Conservation (phyloP, 2,888 invertebrate genomes). For the Drosophila kuntzei region DNA sequence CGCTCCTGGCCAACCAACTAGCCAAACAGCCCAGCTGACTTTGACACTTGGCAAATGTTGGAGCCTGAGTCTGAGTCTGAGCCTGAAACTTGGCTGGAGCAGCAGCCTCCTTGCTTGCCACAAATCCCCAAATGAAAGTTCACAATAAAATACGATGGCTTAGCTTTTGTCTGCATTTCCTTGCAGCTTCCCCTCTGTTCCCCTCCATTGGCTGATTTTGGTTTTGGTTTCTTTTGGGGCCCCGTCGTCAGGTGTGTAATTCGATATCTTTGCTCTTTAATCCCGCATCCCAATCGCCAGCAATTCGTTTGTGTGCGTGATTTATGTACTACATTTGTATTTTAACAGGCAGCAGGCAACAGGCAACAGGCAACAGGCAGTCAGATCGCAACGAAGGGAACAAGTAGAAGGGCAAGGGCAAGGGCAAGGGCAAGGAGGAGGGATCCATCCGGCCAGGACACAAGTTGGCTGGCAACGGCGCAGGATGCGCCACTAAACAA, state of each 20-base stretch:
- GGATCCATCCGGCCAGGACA: slow-evolving; percentile 55
- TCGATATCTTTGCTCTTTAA: slow-evolving; percentile 84
- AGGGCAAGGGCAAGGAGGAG: neutral
- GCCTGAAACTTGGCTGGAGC: slow-evolving; percentile 23
- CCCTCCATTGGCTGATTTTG: slow-evolving; percentile 19
- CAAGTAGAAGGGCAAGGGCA: neutral
- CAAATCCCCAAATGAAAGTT: slow-evolving; percentile 71
- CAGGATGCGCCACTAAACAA: slow-evolving; percentile 81
- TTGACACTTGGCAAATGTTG: slow-evolving; percentile 71
- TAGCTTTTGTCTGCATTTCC: slow-evolving; percentile 70
- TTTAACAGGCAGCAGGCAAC: slow-evolving; percentile 38
- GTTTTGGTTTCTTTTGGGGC: slow-evolving; percentile 14
- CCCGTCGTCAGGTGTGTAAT: slow-evolving; percentile 83
- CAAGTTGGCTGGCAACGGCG: slow-evolving; percentile 44
- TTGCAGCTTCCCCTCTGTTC: neutral
- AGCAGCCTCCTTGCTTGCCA: slow-evolving; percentile 12
- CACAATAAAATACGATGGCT: slow-evolving; percentile 78
- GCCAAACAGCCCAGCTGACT: slow-evolving; percentile 63
- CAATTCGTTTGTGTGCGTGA: slow-evolving; percentile 81
- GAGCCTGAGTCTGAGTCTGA: slow-evolving; percentile 20
- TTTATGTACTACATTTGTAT: slow-evolving; percentile 80
- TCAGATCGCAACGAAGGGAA: neutral
- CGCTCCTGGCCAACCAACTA: slow-evolving; percentile 35
- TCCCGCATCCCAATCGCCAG: slow-evolving; percentile 75
- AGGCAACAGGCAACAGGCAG: slow-evolving; percentile 22